Base-by-base conservation (phyloP, 2,797 vertebrate genomes). In the Ceryle rudis region DNA sequence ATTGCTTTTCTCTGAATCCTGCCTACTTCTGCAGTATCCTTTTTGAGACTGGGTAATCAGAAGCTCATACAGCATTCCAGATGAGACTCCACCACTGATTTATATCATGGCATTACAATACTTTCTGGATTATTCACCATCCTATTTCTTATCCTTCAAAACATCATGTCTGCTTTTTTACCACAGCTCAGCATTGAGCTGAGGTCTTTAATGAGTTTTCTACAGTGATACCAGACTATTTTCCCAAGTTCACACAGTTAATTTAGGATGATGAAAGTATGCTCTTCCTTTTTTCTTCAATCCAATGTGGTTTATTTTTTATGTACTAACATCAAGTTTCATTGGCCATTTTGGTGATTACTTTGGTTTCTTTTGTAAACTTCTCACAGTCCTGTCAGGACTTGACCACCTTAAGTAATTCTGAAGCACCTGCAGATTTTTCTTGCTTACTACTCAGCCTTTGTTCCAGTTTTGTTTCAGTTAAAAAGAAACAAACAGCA, bases 101-200 rank as follows among this genome's bases (percentile, higher is more conserved):
- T 90, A 67, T 96, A 97, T 97, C 96, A 39, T 61, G 46, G 65
- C 82, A 88, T 93, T 95, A 86, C 85, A 95, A 95, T 95, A 71
- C 72, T 94, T 95, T 91, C 82, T 83, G 90, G 74, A 83, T 97
- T 97, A 96, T 96, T 97, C 96, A 97, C 94, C 65, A 65, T 95
- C 75, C 44, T 91, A 88, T 88, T 93, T 81, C 91, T 97, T 96
- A 96, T 95, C 96, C 93, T 86, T 91, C 80, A 86, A 95, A 95
- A 96, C 96, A 96, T 97, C 90, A 65, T 51, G 94, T 96, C 95
- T 97, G 93, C 87, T 86, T 94, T 93, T 95, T 95, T 95, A 95
- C 94, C 93, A 74, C 93, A 95, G 62, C 87, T 97, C 95, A 95
- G 93, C 96, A 74, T 6, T 88, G 87, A 86, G 90, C 75, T 93